A percentile compares a stretch with the other conserved stretches of the same genome.
Evolutionary conservation across 2,113 vertebrate genomes (phyloP).

Genomic region (Callipepla squamata): DNA sequence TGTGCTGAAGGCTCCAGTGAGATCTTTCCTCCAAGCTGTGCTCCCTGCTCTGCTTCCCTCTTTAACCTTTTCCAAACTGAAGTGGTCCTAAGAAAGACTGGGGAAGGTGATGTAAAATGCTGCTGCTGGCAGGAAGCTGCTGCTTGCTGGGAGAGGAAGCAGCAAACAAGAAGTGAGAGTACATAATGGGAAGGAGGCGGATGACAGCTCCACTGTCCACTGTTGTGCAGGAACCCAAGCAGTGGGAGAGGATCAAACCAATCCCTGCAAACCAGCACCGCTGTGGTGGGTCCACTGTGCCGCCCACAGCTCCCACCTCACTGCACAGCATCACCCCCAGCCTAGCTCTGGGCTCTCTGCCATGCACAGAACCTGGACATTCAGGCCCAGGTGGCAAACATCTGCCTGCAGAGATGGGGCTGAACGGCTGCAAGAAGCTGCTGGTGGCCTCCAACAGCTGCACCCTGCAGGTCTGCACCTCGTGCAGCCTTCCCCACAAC

Average conservation of each 20-base stretch:
- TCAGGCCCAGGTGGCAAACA: rapidly evolving
- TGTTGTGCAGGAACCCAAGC: background rate
- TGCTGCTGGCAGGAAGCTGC: background rate
- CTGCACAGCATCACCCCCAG: background rate
- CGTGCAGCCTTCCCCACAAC: rapidly evolving
- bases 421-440: background rate
- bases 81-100: background rate
- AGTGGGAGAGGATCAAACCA: rapidly evolving
- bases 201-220: background rate
- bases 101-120: background rate
- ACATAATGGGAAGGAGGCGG: background rate
- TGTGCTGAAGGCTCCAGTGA: rapidly evolving
- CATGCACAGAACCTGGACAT: background rate
- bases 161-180: background rate
- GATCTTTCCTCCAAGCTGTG: background rate
- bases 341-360: background rate
- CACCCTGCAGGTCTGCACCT: background rate
- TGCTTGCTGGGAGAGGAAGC: background rate
- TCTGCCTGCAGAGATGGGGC: background rate
- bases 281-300: rapidly evolving
- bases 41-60: rapidly evolving
- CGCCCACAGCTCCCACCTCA: rapidly evolving
- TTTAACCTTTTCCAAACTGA: background rate
- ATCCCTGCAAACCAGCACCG: background rate
- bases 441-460: background rate